Evolutionary conservation across 2,113 vertebrate species (phyloP).

Genomic region (Nibea albiflora): DNA sequence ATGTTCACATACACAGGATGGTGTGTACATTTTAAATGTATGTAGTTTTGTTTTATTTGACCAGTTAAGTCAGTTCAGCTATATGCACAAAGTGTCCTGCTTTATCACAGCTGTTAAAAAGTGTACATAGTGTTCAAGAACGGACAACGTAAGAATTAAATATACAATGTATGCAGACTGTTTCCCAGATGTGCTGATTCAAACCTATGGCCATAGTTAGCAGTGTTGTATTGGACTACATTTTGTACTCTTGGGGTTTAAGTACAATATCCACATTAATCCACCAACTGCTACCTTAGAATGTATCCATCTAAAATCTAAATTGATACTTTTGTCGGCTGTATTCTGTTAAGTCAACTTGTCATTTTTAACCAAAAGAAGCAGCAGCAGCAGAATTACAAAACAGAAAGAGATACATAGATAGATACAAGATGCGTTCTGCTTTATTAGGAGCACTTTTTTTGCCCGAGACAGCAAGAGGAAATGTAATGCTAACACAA

Average conservation of each 20-base stretch:
- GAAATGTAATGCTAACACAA: slow-evolving; percentile 27
- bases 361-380: neutral
- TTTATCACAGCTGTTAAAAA: neutral
- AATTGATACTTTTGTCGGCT: neutral
- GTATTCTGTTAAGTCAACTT: neutral
- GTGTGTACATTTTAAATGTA: neutral
- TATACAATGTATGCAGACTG: neutral
- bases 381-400: neutral
- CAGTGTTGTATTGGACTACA: neutral
- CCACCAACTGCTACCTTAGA: neutral
- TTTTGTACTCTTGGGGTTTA: neutral
- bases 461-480: slow-evolving; percentile 1
- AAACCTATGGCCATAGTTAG: neutral
- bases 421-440: neutral
- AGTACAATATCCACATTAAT: neutral
- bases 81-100: neutral
- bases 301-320: neutral
- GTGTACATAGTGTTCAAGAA: neutral
- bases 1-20: too few relatives aligned
- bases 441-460: neutral
- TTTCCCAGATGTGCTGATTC: neutral
- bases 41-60: neutral
- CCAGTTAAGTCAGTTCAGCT: neutral
- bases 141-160: neutral
- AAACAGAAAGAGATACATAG: neutral